Percentiles rank a stretch among this genome's conserved stretches.
phyloP scores from a whole-genome alignment of 2,797 vertebrate genomes.

The Sternarchorhynchus goeldii region DNA sequence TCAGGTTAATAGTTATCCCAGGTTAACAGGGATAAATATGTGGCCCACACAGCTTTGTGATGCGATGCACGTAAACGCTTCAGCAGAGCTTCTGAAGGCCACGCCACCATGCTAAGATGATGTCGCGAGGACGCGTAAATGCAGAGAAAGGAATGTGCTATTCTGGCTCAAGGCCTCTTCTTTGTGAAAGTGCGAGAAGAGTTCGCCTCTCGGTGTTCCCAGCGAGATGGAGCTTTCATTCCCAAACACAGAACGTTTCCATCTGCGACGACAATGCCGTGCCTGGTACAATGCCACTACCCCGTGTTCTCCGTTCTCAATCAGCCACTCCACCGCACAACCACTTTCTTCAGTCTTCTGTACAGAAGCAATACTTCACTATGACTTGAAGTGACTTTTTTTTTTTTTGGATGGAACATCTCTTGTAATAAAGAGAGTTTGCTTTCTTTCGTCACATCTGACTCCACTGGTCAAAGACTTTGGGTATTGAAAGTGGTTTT shows the following conservation, averaged over 20 bases:
- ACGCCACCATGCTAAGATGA: neutral
- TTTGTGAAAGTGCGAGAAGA: slow-evolving; percentile 42
- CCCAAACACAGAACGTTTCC: slow-evolving; percentile 23
- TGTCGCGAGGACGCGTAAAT: slow-evolving; percentile 24
- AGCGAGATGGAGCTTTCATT: slow-evolving; percentile 21
- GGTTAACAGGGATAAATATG: slow-evolving; percentile 7
- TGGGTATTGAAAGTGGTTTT: neutral
- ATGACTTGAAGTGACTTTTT: neutral
- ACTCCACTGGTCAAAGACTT: neutral
- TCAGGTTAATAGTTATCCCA: slow-evolving; percentile 11
- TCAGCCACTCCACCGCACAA: neutral
- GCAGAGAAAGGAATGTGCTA: slow-evolving; percentile 14
- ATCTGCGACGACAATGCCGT: slow-evolving; percentile 32
- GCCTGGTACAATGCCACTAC: slow-evolving; percentile 1
- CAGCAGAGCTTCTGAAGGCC: neutral
- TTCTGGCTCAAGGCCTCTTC: slow-evolving; percentile 33
- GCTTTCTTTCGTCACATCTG: neutral
- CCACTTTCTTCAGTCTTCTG: neutral
- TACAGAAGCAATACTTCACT: neutral
- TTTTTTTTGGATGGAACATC: neutral
- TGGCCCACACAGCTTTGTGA: slow-evolving; percentile 11
- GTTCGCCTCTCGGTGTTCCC: slow-evolving; percentile 8
- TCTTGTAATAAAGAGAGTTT: neutral
- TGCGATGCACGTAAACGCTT: slow-evolving; percentile 28
- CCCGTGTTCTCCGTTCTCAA: slow-evolving; percentile 26